These are phyloP conservation scores for Drosophila serrata DNA, from an alignment of 1,140 invertebrate species.

Conservation along the genomic window DNA sequence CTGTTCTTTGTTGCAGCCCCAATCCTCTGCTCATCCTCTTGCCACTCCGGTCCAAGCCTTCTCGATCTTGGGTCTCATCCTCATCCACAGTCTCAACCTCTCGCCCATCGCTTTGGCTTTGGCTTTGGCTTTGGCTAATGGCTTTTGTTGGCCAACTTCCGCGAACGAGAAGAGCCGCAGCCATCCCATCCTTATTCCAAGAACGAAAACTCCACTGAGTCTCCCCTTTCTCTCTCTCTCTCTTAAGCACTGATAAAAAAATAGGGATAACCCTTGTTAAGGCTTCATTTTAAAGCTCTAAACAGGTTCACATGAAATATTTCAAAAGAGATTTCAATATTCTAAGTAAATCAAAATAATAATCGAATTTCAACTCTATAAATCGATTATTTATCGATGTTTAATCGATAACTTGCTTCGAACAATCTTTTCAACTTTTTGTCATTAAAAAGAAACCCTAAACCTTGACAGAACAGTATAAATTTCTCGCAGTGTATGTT, in stretches of 20 bases:
- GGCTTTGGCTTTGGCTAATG: constrained; percentile 64
- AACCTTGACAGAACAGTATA: background rate
- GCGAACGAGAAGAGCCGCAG: constrained; percentile 42
- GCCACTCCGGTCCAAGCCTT: background rate
- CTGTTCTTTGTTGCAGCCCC: constrained; percentile 73
- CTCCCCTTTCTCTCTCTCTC: background rate
- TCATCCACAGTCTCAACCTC: constrained; percentile 17
- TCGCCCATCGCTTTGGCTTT: constrained; percentile 24
- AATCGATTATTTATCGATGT: background rate
- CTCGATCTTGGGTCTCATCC: constrained; percentile 14
- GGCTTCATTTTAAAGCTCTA: background rate
- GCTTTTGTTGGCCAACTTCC: constrained; percentile 77
- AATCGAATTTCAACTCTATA: background rate
- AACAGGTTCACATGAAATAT: too few species aligned
- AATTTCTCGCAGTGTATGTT: constrained; percentile 1
- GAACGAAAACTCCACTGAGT: constrained; percentile 17
- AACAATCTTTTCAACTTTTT: background rate
- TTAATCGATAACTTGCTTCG: background rate
- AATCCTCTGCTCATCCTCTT: constrained; percentile 39
- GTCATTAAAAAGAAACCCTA: background rate
- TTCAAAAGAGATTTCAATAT: too few species aligned
- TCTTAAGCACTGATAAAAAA: constrained; percentile 10
- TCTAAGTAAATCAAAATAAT: background rate
- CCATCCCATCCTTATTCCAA: constrained; percentile 30
- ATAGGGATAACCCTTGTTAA: too few species aligned